Conservation (phyloP, 2,888 invertebrate species). For the Sesamia inferens region DNA sequence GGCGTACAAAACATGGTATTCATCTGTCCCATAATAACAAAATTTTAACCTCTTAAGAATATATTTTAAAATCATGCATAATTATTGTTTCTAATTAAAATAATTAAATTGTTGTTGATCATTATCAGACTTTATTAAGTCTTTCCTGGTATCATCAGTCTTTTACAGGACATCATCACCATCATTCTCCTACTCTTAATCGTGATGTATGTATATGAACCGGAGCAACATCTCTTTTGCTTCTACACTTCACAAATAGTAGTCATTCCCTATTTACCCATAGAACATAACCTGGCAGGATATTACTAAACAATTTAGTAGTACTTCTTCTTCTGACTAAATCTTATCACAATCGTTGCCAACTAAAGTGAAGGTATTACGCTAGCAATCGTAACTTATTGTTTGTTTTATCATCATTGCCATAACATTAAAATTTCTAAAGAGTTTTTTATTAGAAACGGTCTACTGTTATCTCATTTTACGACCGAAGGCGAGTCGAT, state of each 20-base stretch:
- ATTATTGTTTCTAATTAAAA: no score
- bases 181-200: not conserved
- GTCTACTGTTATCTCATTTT: constrained; percentile 22
- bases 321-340: not conserved
- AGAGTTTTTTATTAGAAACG: constrained; percentile 38
- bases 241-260: not conserved
- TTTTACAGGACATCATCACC: not conserved
- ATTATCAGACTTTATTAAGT: not conserved
- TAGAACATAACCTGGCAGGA: not conserved
- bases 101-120: not conserved
- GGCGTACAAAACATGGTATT: no score
- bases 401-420: constrained; percentile 41
- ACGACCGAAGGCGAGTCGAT: constrained; percentile 12
- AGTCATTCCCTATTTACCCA: not conserved
- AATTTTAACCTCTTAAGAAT: no score
- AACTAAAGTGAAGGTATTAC: not conserved
- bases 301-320: not conserved
- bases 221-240: not conserved
- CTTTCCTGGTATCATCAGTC: not conserved
- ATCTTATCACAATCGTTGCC: constrained; percentile 11
- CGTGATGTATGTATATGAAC: not conserved
- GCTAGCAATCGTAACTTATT: constrained; percentile 27
- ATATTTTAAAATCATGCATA: no score
- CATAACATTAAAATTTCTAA: constrained; percentile 51
- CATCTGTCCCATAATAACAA: no score